Evolutionary conservation across 2,113 vertebrate genomes (phyloP).

Genomic region (Poicephalus meyeri): DNA sequence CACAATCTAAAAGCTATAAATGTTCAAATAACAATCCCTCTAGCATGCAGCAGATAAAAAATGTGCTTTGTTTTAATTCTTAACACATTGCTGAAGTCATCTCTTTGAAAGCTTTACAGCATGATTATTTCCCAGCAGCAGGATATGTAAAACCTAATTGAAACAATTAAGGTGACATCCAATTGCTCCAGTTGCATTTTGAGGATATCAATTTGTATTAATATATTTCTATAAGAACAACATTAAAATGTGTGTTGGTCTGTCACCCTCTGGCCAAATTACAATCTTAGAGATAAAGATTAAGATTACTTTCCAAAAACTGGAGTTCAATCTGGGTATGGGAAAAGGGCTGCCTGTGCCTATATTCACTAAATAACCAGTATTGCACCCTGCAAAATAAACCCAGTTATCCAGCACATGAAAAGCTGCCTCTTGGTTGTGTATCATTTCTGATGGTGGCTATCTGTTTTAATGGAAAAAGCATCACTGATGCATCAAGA

Average conservation of each 20-base stretch:
- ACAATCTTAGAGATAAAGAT: background rate
- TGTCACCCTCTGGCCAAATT: background rate
- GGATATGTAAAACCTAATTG: background rate
- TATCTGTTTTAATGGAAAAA: conserved; percentile 31
- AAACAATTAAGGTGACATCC: conserved; percentile 27
- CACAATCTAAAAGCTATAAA: background rate
- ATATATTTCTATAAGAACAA: background rate
- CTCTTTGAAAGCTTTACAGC: conserved; percentile 13
- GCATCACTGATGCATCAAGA: conserved; percentile 17
- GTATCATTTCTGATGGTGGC: background rate
- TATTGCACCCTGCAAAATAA: background rate
- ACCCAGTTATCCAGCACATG: background rate
- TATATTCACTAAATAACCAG: background rate
- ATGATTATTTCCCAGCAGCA: conserved; percentile 2
- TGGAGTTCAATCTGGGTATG: background rate
- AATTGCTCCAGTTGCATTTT: conserved; percentile 14
- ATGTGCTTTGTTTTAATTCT: conserved; percentile 23
- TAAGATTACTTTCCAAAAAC: background rate
- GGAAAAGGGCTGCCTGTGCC: background rate
- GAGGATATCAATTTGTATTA: background rate
- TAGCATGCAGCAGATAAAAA: conserved; percentile 1
- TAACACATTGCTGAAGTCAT: background rate
- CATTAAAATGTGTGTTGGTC: background rate
- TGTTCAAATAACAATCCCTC: conserved; percentile 6
- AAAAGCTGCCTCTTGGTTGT: background rate